These are phyloP conservation scores for Tetranychus urticae DNA, from an alignment of 1,140 invertebrate genomes.

Conservation along the genomic window DNA sequence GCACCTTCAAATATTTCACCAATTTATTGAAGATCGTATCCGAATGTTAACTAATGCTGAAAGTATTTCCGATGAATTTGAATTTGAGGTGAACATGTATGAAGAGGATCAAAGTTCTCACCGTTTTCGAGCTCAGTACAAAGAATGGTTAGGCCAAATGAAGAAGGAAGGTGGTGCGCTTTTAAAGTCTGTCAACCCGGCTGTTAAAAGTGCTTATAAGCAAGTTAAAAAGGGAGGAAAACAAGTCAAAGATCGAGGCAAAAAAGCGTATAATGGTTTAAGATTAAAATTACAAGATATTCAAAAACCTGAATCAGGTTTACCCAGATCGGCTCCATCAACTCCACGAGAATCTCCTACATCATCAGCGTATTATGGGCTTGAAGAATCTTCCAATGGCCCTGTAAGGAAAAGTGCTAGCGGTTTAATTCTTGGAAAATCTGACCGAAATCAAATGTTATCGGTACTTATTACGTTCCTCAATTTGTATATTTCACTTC, in stretches of 20 bases:
- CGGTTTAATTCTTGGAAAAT: background rate
- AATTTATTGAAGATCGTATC: slow-evolving; percentile 80
- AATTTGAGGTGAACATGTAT: slow-evolving; percentile 60
- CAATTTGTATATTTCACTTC: too few relatives aligned
- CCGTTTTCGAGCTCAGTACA: slow-evolving; percentile 45
- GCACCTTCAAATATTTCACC: slow-evolving; percentile 77
- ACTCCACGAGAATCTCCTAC: slow-evolving; percentile 12
- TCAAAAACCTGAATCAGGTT: background rate
- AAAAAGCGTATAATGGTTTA: slow-evolving; percentile 45
- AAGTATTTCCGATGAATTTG: slow-evolving; percentile 48
- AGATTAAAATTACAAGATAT: slow-evolving; percentile 33
- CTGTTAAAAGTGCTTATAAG: slow-evolving; percentile 52
- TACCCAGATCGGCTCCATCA: slow-evolving; percentile 14
- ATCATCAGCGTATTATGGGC: background rate
- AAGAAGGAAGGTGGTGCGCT: slow-evolving; percentile 38
- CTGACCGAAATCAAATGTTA: background rate
- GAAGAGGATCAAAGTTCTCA: slow-evolving; percentile 42
- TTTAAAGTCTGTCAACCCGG: slow-evolving; percentile 51
- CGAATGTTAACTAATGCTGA: slow-evolving; percentile 60
- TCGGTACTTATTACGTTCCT: too few relatives aligned
- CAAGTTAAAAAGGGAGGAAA: slow-evolving; percentile 3
- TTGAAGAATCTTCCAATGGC: background rate
- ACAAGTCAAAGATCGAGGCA: slow-evolving; percentile 47
- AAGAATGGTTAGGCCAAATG: slow-evolving; percentile 39
- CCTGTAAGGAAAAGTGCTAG: background rate